Percentiles rank a stretch among this genome's conserved stretches.
Evolutionary conservation across 1,140 invertebrate genomes (phyloP).

Genomic region (Colletes gigas): DNA sequence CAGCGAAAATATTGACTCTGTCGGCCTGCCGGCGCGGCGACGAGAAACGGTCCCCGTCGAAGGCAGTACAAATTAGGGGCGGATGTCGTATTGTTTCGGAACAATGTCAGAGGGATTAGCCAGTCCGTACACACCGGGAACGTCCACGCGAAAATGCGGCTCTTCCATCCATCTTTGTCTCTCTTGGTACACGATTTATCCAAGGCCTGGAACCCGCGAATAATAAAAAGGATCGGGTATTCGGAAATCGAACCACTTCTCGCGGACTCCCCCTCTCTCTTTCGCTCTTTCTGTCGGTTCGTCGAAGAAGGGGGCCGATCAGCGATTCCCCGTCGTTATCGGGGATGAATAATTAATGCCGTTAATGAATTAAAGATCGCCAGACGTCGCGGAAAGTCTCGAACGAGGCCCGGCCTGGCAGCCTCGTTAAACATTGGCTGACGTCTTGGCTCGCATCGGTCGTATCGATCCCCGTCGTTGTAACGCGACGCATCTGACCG

Average conservation of each 20-base stretch:
- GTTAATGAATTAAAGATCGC: slow-evolving; percentile 58
- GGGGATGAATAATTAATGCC: slow-evolving; percentile 57
- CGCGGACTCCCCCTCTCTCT: too few species aligned
- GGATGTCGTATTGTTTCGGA: slow-evolving; percentile 67
- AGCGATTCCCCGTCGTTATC: slow-evolving; percentile 47
- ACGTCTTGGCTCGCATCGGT: background rate
- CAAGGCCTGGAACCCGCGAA: background rate
- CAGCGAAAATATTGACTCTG: slow-evolving; percentile 59
- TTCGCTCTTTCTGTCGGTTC: too few species aligned
- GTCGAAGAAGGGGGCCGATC: slow-evolving; percentile 13
- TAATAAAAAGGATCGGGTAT: slow-evolving; percentile 12
- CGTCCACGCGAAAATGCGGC: slow-evolving; percentile 26
- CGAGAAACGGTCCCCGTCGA: background rate
- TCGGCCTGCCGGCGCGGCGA: slow-evolving; percentile 13
- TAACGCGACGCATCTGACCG: background rate
- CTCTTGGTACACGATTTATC: slow-evolving; percentile 25
- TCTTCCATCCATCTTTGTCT: background rate
- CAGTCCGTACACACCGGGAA: slow-evolving; percentile 28
- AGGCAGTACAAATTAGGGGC: slow-evolving; percentile 50
- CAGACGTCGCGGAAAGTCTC: slow-evolving; percentile 37
- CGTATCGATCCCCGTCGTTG: slow-evolving; percentile 26
- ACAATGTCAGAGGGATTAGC: slow-evolving; percentile 72
- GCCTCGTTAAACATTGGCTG: slow-evolving; percentile 41
- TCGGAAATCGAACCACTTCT: too few species aligned
- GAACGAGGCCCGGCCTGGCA: background rate